Base-by-base conservation (phyloP, 2,888 invertebrate species). In the Hymenopus coronatus region DNA sequence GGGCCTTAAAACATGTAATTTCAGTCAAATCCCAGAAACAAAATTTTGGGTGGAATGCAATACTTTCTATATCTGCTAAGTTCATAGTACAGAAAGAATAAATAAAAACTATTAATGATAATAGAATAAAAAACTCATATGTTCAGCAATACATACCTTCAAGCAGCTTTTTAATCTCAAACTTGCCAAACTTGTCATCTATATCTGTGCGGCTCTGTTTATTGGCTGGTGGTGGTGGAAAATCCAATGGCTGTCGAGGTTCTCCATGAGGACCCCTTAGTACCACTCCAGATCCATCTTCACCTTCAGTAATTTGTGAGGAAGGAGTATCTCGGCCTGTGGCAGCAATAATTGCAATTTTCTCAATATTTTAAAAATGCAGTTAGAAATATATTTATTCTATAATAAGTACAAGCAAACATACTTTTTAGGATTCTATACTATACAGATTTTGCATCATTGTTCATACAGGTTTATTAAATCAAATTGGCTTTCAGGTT, bases 101-200 rank as follows among this genome's bases (percentile, higher is more conserved):
- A 9, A 12, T 12, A 8, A 6, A 33, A 40, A 40, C 12, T 40
- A 40, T 40, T n/a, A n/a, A 40, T 12, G 12, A 12, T 12, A 12
- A 12, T 6, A 40, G 0, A 12, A 12, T 40, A 9, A 40, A 1
- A 12, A 40, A 12, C 40, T 40, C 8, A 8, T 7, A 54, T 54
- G 54, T 14, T 54, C 54, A 54, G 25, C 6, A 8, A 70, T 70
- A 70, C 54, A n/a, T 91, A 94, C 94, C 94, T 93, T 94, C 94
- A 90, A 94, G 94, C 82, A 94, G 92, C 89, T 95, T 94, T 93
- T 97, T 98, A 81, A 99, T 98, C 93, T 99, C 99, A 93, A 99
- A 99, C 94, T 99, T 99, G 93, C 99, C 99, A 94, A 99, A 99
- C 93, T 99, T 98, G 91, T 99, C 99, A 91, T 99, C 99, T 90